These are phyloP conservation scores for Apeltes quadracus DNA, from an alignment of 2,113 vertebrate species.

Conservation along the genomic window DNA sequence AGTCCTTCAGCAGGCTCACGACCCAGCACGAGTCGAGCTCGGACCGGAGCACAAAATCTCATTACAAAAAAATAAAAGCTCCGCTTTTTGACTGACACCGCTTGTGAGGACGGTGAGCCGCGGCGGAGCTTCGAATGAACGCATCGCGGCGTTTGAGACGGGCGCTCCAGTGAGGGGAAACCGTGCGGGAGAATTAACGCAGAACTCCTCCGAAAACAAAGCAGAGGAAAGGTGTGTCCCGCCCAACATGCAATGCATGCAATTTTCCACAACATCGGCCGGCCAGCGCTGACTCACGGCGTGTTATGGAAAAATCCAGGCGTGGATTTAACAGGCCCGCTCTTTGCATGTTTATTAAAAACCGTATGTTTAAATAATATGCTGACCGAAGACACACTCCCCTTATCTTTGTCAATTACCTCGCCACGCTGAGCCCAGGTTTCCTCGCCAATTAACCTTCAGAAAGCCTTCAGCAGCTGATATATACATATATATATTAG, in stretches of 20 bases:
- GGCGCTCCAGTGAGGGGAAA: conserved; percentile 48
- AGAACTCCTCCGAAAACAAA: conserved; percentile 31
- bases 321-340: conserved; percentile 21
- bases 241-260: no score
- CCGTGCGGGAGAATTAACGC: conserved; percentile 32
- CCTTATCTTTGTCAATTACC: conserved; percentile 60
- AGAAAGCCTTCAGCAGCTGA: conserved; percentile 47
- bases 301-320: conserved; percentile 18
- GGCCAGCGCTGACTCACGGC: no score
- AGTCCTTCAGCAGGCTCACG: conserved; percentile 68
- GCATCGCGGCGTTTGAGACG: conserved; percentile 42
- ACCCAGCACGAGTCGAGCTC: conserved; percentile 48
- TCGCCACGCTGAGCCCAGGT: conserved; percentile 31
- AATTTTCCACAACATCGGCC: no score
- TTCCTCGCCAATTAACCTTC: conserved; percentile 74
- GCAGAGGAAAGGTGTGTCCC: conserved; percentile 9
- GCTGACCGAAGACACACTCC: conserved; percentile 38
- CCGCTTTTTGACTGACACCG: conserved; percentile 62
- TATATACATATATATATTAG: no score
- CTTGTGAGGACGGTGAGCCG: conserved; percentile 68
- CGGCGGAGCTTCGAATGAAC: conserved; percentile 52
- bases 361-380: conserved; percentile 29
- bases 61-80: conserved; percentile 72
- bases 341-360: conserved; percentile 15
- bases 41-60: conserved; percentile 67